These are phyloP conservation scores for Garra rufa DNA, from an alignment of 2,113 vertebrate genomes.

Conservation along the genomic window DNA sequence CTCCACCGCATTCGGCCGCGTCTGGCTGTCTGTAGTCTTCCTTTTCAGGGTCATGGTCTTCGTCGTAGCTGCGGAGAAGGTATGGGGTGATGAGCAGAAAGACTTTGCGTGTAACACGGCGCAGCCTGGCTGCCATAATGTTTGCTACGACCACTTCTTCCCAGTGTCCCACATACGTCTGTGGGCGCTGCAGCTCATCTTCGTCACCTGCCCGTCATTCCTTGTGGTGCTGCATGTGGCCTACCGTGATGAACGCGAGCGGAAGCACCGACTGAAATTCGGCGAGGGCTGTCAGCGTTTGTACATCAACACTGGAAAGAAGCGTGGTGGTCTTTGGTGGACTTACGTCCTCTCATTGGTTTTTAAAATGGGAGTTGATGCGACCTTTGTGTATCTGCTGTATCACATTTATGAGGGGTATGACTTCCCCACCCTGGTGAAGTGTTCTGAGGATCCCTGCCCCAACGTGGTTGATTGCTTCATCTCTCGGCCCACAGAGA, in stretches of 20 bases:
- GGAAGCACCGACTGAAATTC: constrained; percentile 62
- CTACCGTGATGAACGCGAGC: constrained; percentile 85
- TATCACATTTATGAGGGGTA: constrained; percentile 86
- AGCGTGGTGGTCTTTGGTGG: constrained; percentile 94
- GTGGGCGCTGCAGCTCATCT: constrained; percentile 98
- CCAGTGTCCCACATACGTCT: constrained; percentile 92
- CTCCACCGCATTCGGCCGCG: constrained; percentile 91
- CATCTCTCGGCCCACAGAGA: constrained; percentile 92
- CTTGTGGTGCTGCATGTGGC: constrained; percentile 94
- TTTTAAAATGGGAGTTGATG: constrained; percentile 86
- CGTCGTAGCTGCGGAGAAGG: constrained; percentile 88
- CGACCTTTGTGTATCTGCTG: constrained; percentile 84
- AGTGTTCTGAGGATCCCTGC: constrained; percentile 84
- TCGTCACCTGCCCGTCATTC: constrained; percentile 93
- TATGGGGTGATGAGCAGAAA: constrained; percentile 94
- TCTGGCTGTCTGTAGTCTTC: constrained; percentile 95
- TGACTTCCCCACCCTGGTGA: constrained; percentile 84
- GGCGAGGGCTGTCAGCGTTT: constrained; percentile 68
- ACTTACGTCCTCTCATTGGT: constrained; percentile 90
- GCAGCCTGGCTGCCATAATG: constrained; percentile 93
- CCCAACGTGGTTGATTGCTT: constrained; percentile 94
- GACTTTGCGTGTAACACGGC: constrained; percentile 92
- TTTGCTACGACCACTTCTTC: constrained; percentile 93
- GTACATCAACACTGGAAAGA: constrained; percentile 86
- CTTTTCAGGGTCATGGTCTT: constrained; percentile 94